Evolutionary conservation across 1,140 invertebrate genomes (phyloP).

Genomic region (Polypedilum vanderplanki): DNA sequence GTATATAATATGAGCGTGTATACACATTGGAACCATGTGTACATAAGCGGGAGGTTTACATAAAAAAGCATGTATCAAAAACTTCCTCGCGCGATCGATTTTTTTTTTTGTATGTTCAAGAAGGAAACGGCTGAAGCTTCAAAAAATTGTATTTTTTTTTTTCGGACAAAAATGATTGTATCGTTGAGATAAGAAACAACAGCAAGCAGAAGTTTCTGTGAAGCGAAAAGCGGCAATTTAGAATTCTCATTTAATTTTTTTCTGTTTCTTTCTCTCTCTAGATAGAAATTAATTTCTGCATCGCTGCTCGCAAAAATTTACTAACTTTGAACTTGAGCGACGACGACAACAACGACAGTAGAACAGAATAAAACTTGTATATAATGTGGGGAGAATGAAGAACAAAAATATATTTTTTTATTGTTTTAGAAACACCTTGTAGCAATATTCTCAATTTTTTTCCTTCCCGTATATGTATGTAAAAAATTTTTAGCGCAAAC

Average conservation of each 20-base stretch:
- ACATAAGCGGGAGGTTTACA: neutral
- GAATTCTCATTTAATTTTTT: conserved; percentile 1
- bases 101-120: neutral
- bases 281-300: conserved; percentile 18
- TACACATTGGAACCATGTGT: neutral
- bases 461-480: conserved; percentile 22
- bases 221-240: conserved; percentile 16
- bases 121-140: conserved; percentile 23
- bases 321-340: conserved; percentile 17
- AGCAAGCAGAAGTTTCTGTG: conserved; percentile 1
- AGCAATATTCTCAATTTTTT: neutral
- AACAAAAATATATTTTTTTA: neutral
- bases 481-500: conserved; percentile 23
- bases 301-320: conserved; percentile 5
- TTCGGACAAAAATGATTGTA: conserved; percentile 15
- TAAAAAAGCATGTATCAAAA: conserved; percentile 14
- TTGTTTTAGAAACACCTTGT: conserved; percentile 21
- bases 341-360: neutral
- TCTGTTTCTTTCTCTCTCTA: neutral
- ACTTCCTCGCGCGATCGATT: conserved; percentile 28
- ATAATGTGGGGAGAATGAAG: no score
- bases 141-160: neutral
- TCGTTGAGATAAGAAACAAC: conserved; percentile 5
- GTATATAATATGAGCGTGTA: neutral
- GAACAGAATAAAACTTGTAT: no score